These are phyloP conservation scores for Amazona ochrocephala DNA, from an alignment of 2,797 vertebrate species.

Conservation along the genomic window DNA sequence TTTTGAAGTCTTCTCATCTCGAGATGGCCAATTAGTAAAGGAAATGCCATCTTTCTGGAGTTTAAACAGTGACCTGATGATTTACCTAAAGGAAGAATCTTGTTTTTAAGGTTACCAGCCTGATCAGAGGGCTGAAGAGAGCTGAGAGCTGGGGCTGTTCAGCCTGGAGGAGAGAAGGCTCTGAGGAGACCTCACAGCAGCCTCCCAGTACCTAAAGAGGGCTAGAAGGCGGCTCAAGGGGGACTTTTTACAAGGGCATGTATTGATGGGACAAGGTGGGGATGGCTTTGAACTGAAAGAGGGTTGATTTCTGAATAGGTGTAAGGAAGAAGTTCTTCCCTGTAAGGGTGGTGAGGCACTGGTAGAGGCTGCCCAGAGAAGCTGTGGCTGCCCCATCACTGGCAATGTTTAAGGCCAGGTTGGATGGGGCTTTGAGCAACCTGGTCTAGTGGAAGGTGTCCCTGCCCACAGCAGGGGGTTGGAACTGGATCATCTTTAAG, in stretches of 20 bases:
- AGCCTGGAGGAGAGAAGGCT: background rate
- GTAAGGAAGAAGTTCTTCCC: background rate
- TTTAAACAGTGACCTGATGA: background rate
- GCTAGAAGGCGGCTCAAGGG: background rate
- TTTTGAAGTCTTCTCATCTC: background rate
- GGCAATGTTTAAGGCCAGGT: background rate
- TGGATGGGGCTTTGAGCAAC: background rate
- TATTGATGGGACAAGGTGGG: background rate
- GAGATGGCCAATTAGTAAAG: background rate
- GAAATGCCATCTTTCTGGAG: background rate
- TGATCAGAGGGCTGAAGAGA: background rate
- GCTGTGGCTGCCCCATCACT: background rate
- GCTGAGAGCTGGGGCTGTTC: background rate
- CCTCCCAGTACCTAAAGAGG: background rate
- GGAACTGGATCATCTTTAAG: background rate
- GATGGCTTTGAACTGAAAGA: background rate
- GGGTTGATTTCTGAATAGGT: background rate
- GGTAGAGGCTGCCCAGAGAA: background rate
- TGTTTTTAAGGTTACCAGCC: background rate
- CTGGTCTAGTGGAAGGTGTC: background rate
- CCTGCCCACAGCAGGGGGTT: accelerated
- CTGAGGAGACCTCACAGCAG: background rate
- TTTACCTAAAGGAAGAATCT: background rate
- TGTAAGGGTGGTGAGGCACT: background rate
- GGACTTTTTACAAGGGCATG: background rate